Conservation (phyloP, 2,797 vertebrate genomes). For the Propithecus perrieri region DNA sequence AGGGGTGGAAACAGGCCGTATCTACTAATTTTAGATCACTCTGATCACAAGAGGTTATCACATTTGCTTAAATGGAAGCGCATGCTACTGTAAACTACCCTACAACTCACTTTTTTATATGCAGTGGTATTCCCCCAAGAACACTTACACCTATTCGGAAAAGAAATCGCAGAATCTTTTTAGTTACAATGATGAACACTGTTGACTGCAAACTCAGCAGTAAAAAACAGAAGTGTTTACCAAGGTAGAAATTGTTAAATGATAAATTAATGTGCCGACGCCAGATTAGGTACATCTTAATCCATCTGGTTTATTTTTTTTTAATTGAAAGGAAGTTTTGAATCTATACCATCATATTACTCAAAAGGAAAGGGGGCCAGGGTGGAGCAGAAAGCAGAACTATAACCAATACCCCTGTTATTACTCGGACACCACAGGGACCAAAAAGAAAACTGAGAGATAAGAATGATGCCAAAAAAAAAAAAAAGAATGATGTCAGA, state of each 20-base stretch:
- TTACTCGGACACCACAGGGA: background rate
- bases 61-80: constrained; percentile 20
- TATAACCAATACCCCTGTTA: background rate
- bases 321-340: constrained; percentile 34
- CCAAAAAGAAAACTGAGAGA: background rate
- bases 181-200: background rate
- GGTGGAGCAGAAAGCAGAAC: background rate
- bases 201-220: constrained; percentile 51
- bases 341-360: background rate
- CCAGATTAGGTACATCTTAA: constrained; percentile 36
- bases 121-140: constrained; percentile 12
- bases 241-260: constrained; percentile 43
- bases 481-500: background rate
- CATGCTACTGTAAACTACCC: background rate
- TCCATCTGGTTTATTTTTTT: constrained; percentile 39
- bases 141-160: background rate
- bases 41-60: constrained; percentile 15
- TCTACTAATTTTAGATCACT: constrained; percentile 42
- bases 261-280: constrained; percentile 21
- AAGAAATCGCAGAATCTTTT: too few relatives aligned
- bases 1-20: background rate
- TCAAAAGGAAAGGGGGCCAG: background rate
- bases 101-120: background rate
- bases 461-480: background rate
- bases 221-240: constrained; percentile 67